Evolutionary conservation across 2,888 invertebrate species (phyloP).

Genomic region (Dexiosoma caninum): DNA sequence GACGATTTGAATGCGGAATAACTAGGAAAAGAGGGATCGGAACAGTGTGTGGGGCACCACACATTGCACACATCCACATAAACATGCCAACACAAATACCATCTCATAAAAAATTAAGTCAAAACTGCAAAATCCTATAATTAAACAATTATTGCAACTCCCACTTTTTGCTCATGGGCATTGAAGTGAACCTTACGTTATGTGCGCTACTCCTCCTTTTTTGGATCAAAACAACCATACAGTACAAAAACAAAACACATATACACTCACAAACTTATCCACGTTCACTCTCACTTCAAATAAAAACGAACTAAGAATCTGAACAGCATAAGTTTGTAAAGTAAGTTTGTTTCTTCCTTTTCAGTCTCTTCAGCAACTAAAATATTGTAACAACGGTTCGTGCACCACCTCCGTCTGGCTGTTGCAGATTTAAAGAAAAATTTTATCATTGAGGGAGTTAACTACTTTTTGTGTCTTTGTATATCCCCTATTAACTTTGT

Average conservation of each 20-base stretch:
- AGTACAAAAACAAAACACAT: conserved; percentile 62
- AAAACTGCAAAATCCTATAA: conserved; percentile 78
- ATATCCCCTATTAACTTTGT: conserved; percentile 29
- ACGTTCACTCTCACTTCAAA: conserved; percentile 16
- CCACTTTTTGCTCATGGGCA: conserved; percentile 77
- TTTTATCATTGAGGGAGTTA: conserved; percentile 58
- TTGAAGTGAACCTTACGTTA: conserved; percentile 74
- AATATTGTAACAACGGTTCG: conserved; percentile 70
- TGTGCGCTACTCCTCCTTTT: conserved; percentile 78
- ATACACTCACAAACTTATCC: conserved; percentile 3
- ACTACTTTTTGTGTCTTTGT: conserved; percentile 51
- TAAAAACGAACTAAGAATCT: conserved; percentile 59
- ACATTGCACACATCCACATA: conserved; percentile 61
- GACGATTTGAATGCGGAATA: conserved; percentile 15
- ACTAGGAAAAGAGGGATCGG: conserved; percentile 9
- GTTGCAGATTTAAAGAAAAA: conserved; percentile 42
- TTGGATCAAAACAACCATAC: conserved; percentile 72
- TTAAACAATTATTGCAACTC: conserved; percentile 79
- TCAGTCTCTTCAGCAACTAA: conserved; percentile 67
- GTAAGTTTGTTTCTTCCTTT: conserved; percentile 59
- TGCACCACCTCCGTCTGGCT: conserved; percentile 71
- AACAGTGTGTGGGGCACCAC: conserved; percentile 40
- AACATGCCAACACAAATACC: neutral
- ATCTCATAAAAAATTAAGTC: conserved; percentile 69
- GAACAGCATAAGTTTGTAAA: conserved; percentile 60